Conservation (phyloP, 2,113 vertebrate genomes). For the Gopherus evgoodei region DNA sequence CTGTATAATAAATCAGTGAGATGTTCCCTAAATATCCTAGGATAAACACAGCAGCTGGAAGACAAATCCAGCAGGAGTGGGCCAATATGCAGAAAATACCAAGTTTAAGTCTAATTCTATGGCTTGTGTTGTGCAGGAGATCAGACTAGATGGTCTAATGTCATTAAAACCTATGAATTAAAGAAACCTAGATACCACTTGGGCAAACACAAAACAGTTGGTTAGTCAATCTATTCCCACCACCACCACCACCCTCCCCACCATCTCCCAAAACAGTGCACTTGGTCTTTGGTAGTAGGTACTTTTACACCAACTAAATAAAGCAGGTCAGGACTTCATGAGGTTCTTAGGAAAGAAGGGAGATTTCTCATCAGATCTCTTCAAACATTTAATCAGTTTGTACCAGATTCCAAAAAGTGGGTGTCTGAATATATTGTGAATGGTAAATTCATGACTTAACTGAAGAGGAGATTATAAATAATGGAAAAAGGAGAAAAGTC, state of each 20-base stretch:
- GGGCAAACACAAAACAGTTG: neutral
- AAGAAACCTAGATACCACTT: neutral
- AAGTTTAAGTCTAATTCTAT: constrained; percentile 30
- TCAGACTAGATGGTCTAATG: constrained; percentile 21
- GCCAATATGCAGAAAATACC: neutral
- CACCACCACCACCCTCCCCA: no score
- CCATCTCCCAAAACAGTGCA: neutral
- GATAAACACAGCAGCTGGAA: neutral
- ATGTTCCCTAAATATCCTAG: neutral
- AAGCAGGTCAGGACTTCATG: neutral
- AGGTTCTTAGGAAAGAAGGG: neutral
- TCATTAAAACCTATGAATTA: neutral
- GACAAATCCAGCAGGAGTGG: neutral
- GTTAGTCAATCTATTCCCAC: neutral
- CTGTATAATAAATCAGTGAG: neutral
- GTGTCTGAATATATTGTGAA: neutral
- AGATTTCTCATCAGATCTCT: neutral
- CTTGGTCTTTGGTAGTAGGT: neutral
- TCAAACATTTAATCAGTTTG: neutral
- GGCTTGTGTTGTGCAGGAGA: neutral
- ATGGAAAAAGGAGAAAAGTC: neutral
- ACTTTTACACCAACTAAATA: neutral
- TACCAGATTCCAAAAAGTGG: neutral
- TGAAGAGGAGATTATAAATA: neutral
- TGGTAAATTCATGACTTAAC: neutral